These are phyloP conservation scores for Epizoanthus fatuus DNA, from an alignment of 92 coral and sea anemone species.

Conservation along the genomic window DNA sequence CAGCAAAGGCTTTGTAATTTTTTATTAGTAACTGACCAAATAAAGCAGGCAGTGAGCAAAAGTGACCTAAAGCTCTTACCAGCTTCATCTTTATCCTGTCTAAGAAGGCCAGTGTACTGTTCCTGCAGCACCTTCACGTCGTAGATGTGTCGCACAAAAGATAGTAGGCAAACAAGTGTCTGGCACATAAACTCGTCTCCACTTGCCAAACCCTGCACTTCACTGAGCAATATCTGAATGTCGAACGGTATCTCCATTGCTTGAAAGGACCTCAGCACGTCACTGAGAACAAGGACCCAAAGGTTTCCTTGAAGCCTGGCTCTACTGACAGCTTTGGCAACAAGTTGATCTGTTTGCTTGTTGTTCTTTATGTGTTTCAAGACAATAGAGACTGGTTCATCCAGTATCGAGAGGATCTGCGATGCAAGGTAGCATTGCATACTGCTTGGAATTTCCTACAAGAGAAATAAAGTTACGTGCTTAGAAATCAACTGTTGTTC, in stretches of 20 bases:
- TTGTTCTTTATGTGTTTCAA: neutral
- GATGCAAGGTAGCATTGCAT: neutral
- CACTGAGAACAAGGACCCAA: conserved; percentile 36
- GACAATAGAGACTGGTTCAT: neutral
- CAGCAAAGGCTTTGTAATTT: too few relatives aligned
- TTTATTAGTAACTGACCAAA: too few relatives aligned
- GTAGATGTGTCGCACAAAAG: conserved; percentile 61
- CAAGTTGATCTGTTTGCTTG: conserved; percentile 9
- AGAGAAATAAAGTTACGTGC: neutral
- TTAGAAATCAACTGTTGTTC: too few relatives aligned
- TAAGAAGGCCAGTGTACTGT: conserved; percentile 39
- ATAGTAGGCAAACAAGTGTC: conserved; percentile 53
- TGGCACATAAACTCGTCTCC: conserved; percentile 68
- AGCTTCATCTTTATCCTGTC: conserved; percentile 49
- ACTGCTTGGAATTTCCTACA: neutral
- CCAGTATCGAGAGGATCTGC: neutral
- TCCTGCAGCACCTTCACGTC: conserved; percentile 83
- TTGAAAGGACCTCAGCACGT: conserved; percentile 15
- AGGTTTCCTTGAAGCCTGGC: conserved; percentile 13
- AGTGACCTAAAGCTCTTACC: conserved; percentile 50
- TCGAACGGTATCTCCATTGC: neutral
- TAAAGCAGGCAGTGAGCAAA: too few relatives aligned
- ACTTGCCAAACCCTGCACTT: conserved; percentile 35
- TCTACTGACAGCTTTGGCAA: conserved; percentile 20
- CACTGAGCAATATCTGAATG: conserved; percentile 18